A percentile compares a stretch with the other conserved stretches of the same genome.
Conservation (phyloP, 1,140 invertebrate species). For the Ips nitidus region DNA sequence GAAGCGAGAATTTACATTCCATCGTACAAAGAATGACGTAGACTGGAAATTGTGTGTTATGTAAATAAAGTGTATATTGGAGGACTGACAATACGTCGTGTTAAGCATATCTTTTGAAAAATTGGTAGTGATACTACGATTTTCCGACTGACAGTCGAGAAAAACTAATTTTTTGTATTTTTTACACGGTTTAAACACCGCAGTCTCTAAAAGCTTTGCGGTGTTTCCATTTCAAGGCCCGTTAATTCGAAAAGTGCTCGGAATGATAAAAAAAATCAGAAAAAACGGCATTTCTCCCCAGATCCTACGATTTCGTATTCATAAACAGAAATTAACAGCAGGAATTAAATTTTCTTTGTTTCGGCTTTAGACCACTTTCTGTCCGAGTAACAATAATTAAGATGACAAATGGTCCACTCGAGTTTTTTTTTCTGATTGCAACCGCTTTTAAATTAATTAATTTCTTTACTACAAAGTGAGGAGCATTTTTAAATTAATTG, state of each 20-base stretch:
- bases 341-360: constrained; percentile 1
- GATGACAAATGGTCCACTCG: not conserved
- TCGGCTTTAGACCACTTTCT: not conserved
- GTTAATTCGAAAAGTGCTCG: constrained; percentile 3
- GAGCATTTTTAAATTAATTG: not conserved
- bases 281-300: not conserved
- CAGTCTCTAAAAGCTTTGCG: constrained; percentile 3
- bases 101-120: too few relatives aligned
- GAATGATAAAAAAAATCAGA: not conserved
- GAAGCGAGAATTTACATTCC: not conserved
- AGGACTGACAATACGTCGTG: too few relatives aligned
- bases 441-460: not conserved
- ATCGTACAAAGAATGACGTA: not conserved
- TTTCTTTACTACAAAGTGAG: not conserved
- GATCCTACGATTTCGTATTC: not conserved
- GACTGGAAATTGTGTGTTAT: not conserved
- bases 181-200: constrained; percentile 1
- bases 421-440: not conserved
- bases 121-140: not conserved
- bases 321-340: constrained; percentile 1
- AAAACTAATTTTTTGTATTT: not conserved
- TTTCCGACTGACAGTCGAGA: not conserved
- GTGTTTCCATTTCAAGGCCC: constrained; percentile 4
- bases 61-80: too few relatives aligned
- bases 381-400: not conserved